Evolutionary conservation across 2,113 vertebrate species (phyloP).

Genomic region (Podarcis cretensis): DNA sequence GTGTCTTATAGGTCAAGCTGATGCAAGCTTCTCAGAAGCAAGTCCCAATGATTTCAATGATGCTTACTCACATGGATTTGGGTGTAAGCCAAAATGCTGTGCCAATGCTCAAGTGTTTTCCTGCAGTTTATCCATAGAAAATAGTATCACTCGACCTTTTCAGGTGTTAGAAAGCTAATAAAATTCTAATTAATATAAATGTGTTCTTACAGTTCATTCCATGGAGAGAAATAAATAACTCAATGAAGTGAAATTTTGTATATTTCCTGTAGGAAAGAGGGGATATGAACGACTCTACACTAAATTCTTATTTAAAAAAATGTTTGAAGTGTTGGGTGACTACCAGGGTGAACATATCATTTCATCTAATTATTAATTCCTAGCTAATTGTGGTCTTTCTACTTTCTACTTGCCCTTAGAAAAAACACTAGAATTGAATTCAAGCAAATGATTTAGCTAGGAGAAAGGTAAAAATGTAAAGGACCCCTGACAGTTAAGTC

Average conservation of each 20-base stretch:
- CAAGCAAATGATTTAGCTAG: neutral
- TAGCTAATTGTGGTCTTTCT: neutral
- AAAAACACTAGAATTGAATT: neutral
- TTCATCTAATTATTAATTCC: slow-evolving; percentile 28
- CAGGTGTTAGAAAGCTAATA: slow-evolving; percentile 6
- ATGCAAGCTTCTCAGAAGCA: neutral
- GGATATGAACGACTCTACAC: slow-evolving; percentile 11
- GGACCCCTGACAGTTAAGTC: too few relatives aligned
- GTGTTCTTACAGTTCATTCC: slow-evolving; percentile 12
- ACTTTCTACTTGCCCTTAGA: slow-evolving; percentile 1
- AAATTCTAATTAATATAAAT: slow-evolving; percentile 9
- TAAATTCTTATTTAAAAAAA: slow-evolving; percentile 11
- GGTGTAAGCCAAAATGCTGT: slow-evolving; percentile 38
- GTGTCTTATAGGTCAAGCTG: slow-evolving; percentile 29
- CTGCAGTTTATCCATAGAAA: slow-evolving; percentile 15
- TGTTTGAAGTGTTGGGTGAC: neutral
- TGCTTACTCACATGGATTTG: neutral
- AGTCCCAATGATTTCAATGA: neutral
- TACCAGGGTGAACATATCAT: slow-evolving; percentile 16
- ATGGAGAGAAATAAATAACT: slow-evolving; percentile 11
- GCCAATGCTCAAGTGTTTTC: slow-evolving; percentile 28
- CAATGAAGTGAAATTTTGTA: neutral
- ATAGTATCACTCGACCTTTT: slow-evolving; percentile 9
- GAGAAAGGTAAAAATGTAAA: too few relatives aligned
- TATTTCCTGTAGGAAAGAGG: slow-evolving; percentile 8